A percentile compares a stretch with the other conserved stretches of the same genome.
These are phyloP conservation scores for Diadegma fenestrale DNA, from an alignment of 2,888 invertebrate species.

Conservation along the genomic window DNA sequence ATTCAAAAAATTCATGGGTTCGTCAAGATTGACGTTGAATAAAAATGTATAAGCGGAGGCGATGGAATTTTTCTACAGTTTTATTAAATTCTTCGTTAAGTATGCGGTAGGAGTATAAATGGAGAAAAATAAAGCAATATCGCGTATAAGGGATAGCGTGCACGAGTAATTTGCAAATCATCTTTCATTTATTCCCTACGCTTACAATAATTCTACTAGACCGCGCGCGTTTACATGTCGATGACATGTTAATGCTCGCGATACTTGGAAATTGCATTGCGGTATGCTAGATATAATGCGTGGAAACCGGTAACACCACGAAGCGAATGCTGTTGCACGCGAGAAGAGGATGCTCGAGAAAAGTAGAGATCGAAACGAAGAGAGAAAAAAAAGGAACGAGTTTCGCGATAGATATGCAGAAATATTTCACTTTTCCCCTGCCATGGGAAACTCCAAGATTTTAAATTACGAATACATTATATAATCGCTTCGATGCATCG, in stretches of 20 bases:
- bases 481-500: not conserved
- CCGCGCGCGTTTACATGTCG: constrained; percentile 41
- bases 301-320: constrained; percentile 64
- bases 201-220: not conserved
- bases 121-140: not conserved
- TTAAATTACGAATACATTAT: not conserved
- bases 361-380: constrained; percentile 31
- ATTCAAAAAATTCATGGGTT: not conserved
- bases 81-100: not conserved
- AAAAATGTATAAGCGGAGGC: not conserved
- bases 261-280: constrained; percentile 64
- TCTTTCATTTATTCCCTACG: constrained; percentile 17
- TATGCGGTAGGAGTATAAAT: not conserved
- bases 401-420: constrained; percentile 29
- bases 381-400: constrained; percentile 9
- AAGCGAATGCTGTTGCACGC: constrained; percentile 38
- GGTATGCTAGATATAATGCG: constrained; percentile 44
- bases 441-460: constrained; percentile 7
- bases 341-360: constrained; percentile 20
- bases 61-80: not conserved
- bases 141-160: not conserved
- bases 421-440: constrained; percentile 28
- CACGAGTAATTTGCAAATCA: constrained; percentile 2
- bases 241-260: constrained; percentile 61
- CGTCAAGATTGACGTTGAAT: not conserved